Evolutionary conservation across 2,113 vertebrate genomes (phyloP), one percentile per base, ranked within the genome.

Genomic region (Bungarus multicinctus): DNA sequence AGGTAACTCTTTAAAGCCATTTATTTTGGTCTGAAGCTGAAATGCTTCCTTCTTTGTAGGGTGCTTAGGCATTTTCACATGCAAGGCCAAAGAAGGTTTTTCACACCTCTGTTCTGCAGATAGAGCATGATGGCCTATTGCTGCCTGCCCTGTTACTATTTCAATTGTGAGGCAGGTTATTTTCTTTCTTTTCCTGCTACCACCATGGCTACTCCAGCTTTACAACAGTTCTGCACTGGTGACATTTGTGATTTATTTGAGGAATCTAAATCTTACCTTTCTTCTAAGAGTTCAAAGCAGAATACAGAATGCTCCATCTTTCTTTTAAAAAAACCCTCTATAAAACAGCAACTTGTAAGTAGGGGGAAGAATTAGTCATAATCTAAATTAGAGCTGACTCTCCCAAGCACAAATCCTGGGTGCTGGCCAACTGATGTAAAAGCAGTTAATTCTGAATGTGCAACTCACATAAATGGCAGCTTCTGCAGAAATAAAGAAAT

Each of bases 1-100:
- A 53, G n/a, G 60, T 93, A 93, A 90, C n/a, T 8, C 89, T 93
- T 93, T 53, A 43, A n/a, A 90, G 54, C 3, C 57, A 10, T 34
- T 20, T 23, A 50, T 47, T 45, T 85, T 81, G 64, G 87, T 57
- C 4, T 11, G 52, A 85, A 85, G 52, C 7, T 4, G 81, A 92
- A 92, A 23, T 20, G 34, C 27, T 43, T 9, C 43, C 45, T 87
- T 3, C 45, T 34, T 43, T 22, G 39, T 25, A 57, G 16, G 6
- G 45, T 34, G 27, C 30, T 3, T 43, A 50, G 30, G 1, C 53
- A 30, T 9, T 91, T 87, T 64, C 45, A 34, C 74, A 50, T 5
- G 22, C 22, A 89, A 89, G 18, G 27, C 8, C 10, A 22, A 92
- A 88, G 2, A 27, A 4, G 5, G 12, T 54, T 23, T 58, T 34